Conservation (phyloP, 2,113 vertebrate species). For the Oxyruncus cristatus region DNA sequence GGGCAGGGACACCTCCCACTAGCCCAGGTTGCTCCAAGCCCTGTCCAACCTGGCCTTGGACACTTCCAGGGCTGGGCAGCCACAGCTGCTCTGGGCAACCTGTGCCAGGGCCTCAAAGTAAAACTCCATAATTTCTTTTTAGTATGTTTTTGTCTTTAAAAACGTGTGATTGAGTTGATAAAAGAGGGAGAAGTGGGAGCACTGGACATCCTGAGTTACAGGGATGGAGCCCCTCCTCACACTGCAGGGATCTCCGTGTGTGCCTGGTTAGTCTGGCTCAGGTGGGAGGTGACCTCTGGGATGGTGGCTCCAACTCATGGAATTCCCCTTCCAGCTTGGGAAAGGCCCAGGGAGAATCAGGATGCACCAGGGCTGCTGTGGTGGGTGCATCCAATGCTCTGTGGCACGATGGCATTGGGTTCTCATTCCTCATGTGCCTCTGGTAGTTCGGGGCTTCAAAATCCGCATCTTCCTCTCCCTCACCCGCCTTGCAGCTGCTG, state of each 20-base stretch:
- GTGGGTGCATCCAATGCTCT: fast-evolving
- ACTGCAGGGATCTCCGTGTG: fast-evolving
- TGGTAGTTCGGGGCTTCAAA: neutral
- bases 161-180: neutral
- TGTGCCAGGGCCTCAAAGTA: neutral
- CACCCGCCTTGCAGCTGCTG: neutral
- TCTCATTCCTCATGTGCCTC: neutral
- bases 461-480: no score
- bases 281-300: neutral
- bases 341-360: fast-evolving
- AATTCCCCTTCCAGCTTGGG: neutral
- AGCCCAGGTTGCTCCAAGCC: neutral
- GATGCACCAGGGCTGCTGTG: neutral
- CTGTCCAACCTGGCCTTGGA: neutral
- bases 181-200: neutral
- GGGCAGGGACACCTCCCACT: neutral
- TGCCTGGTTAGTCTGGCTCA: neutral
- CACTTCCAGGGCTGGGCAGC: neutral
- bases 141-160: neutral
- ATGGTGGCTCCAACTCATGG: neutral
- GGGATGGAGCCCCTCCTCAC: fast-evolving
- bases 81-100: neutral
- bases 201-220: fast-evolving
- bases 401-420: neutral
- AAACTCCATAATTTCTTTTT: fast-evolving